Conservation (phyloP, 2,888 invertebrate genomes). For the Torymus aiolomorphi region DNA sequence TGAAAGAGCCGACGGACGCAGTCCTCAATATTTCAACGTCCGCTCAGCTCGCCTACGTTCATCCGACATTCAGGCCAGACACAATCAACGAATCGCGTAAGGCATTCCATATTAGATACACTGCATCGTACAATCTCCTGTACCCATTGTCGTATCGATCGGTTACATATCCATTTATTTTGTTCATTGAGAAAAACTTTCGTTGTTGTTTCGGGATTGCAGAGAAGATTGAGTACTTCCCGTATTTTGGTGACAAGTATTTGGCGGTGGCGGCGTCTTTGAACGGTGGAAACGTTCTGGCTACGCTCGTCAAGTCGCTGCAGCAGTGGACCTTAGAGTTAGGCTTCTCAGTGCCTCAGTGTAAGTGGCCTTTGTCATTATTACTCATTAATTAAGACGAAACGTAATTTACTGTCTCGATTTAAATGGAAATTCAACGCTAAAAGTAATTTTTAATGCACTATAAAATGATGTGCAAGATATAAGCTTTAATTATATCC, state of each 20-base stretch:
- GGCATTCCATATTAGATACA: neutral
- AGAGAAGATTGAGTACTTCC: constrained; percentile 81
- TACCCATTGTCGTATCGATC: too few relatives aligned
- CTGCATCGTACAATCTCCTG: too few relatives aligned
- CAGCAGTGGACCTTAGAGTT: constrained; percentile 89
- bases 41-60: constrained; percentile 88
- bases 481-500: too few relatives aligned
- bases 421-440: neutral
- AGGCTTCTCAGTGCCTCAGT: constrained; percentile 85
- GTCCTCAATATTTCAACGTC: constrained; percentile 92
- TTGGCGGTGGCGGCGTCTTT: constrained; percentile 91
- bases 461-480: too few relatives aligned
- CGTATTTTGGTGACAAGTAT: constrained; percentile 86
- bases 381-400: neutral
- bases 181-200: neutral
- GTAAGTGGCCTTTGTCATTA: constrained; percentile 70
- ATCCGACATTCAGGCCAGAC: constrained; percentile 77
- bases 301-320: constrained; percentile 87
- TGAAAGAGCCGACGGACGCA: constrained; percentile 81
- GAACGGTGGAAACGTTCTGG: constrained; percentile 88
- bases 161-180: neutral
- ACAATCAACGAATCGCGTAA: constrained; percentile 68
- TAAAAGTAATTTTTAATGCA: too few relatives aligned
- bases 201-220: neutral
- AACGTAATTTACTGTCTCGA: neutral